Evolutionary conservation across 2,888 invertebrate species (phyloP), one percentile per base, ranked within the genome.

Genomic region (Cistogaster globosa): DNA sequence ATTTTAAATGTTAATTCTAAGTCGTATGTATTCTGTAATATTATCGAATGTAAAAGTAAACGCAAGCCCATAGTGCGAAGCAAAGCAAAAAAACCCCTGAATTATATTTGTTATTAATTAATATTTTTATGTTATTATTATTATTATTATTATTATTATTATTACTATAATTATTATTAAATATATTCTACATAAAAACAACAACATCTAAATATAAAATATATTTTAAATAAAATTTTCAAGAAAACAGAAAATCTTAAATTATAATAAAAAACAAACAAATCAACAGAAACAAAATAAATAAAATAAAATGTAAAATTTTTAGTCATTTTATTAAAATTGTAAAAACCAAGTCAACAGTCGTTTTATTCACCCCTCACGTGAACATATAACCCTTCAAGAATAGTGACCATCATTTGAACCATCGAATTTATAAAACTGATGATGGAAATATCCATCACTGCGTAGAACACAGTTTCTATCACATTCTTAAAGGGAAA

Each of bases 271-370:
- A 48, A 62, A 62, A 22, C 20, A 53, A 53, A 38, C 36, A 57
- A 42, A 65, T 8, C 11, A 75, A 76, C 36, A 62, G 32, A 72
- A 65, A 57, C 57, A 72, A 69, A 62, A 63, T 18, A 58, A 74
- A 77, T 69, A 83, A 83, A 71, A 65, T 82, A 83, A 83, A 71
- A 65, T 82, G 74, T 80, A 79, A 85, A 45, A 85, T 85, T 85
- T 85, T 85, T 82, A 85, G 78, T 75, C 63, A 85, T 82, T 85
- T 85, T 85, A 71, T 83, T 77, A 53, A 83, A 76, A 65, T 63
- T 77, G 42, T 62, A 69, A 78, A 78, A 69, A 51, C n/a, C 55
- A 62, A 32, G 42, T 38, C 45, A 18, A 32, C 7, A 14, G 18
- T 18, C 51, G 20, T 53, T 18, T 53, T 42, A 4, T 72, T 58